Base-by-base conservation (phyloP, 2,797 vertebrate genomes). In the Esox masquinongy region DNA sequence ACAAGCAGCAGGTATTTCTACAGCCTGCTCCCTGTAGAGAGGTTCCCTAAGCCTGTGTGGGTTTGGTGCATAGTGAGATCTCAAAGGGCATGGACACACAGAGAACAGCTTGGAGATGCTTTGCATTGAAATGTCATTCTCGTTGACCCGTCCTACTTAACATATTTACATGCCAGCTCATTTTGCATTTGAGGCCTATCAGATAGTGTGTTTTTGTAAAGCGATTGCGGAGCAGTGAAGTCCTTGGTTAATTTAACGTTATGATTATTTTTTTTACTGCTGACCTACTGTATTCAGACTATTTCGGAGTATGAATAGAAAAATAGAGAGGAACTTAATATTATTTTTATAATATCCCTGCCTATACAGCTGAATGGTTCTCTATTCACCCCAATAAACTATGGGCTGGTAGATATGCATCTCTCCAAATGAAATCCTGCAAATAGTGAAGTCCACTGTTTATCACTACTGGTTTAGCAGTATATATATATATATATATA, bases 261-360 rank as follows among this genome's bases (percentile, higher is more conserved):
- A 53, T 53, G 6, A 7, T 53, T 6, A 19, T 19, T 19, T 53
- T 19, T n/a, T 8, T 59, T 8, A 59, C 53, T 22, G 53, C 19
- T 59, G n/a, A 59, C 16, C 53, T 9, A 31, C 29, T 31, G 29
- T 31, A 9, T n/a, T 9, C 8, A 22, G 53, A n/a, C 5, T 59
- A 59, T 59, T 59, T 7, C 51, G 5, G 8, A 19, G 51, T 59
- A 59, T 24, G 22, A 59, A 9, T 9, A 24, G 22, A 59, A 59
- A 53, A 47, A 47, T 14, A 11, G 36, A 56, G 19, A n/a, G 51
- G 51, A 22, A 59, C 56, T 59, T 3, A 22, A 59, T 59, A 22
- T 59, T 59, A n/a, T 59, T 59, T 59, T n/a, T 5, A 59, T 59
- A 22, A 59, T 59, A 59, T 59, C n/a, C 53, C n/a, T 59, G n/a